Conservation (phyloP, 2,113 vertebrate genomes). For the Apteryx owenii region DNA sequence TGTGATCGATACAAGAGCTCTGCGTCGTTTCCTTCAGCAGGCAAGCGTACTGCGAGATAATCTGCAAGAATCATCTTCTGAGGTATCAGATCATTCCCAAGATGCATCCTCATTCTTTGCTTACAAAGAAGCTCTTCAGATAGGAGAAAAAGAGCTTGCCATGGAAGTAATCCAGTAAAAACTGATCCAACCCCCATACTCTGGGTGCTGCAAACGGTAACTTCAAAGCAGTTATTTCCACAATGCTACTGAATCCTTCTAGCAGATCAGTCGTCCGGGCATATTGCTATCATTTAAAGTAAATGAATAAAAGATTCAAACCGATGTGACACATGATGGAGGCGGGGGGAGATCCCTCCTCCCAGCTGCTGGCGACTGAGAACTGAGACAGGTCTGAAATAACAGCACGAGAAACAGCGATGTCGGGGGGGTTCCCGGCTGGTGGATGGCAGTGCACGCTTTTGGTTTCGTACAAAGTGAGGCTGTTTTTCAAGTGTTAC, state of each 20-base stretch:
- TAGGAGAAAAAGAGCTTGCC: conserved; percentile 55
- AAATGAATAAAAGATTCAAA: conserved; percentile 35
- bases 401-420: conserved; percentile 38
- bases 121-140: conserved; percentile 62
- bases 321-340: neutral
- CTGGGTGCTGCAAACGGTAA: conserved; percentile 21
- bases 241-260: conserved; percentile 7
- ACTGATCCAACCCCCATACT: conserved; percentile 7
- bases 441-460: conserved; percentile 40
- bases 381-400: conserved; percentile 32
- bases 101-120: conserved; percentile 42
- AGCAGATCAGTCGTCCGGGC: neutral
- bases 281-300: conserved; percentile 26
- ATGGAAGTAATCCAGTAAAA: conserved; percentile 55
- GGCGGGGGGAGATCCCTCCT: conserved; percentile 57
- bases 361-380: neutral
- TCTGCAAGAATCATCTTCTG: conserved; percentile 40
- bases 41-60: conserved; percentile 28
- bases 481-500: conserved; percentile 70
- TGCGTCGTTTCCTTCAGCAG: conserved; percentile 24
- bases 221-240: conserved; percentile 50
- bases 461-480: conserved; percentile 76
- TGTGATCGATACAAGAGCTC: neutral
- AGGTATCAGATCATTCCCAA: conserved; percentile 47
- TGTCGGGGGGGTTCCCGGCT: conserved; percentile 38